phyloP scores from a whole-genome alignment of 2,888 invertebrate species.

The Sylvicola cinctus region DNA sequence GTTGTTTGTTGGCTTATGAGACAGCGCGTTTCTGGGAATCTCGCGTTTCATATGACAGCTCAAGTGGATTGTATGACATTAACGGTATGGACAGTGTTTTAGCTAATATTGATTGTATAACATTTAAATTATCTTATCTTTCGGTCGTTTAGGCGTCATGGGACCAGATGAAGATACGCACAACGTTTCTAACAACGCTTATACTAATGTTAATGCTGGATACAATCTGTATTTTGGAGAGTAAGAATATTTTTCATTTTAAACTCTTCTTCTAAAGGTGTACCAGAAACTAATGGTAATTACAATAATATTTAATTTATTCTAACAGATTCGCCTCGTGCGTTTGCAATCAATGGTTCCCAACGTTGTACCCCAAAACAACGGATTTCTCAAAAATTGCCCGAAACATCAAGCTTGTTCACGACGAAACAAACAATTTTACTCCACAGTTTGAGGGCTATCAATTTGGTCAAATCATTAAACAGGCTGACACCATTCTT shows the following conservation, averaged over 20 bases:
- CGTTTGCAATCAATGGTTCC: constrained; percentile 4
- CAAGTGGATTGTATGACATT: constrained; percentile 29
- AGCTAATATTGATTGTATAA: not conserved
- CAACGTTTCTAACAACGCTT: constrained; percentile 33
- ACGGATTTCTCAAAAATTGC: constrained; percentile 24
- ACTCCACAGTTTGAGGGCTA: constrained; percentile 36
- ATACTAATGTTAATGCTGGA: constrained; percentile 36
- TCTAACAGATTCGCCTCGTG: constrained; percentile 6
- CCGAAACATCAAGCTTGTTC: constrained; percentile 30
- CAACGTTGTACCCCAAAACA: not conserved
- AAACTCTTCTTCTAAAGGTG: not conserved
- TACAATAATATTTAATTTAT: not conserved
- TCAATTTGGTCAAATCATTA: constrained; percentile 25
- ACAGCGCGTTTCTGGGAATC: constrained; percentile 38
- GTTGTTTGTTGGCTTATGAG: constrained; percentile 32
- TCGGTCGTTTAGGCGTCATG: constrained; percentile 29
- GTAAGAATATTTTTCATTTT: constrained; percentile 18
- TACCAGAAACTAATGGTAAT: not conserved
- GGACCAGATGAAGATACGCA: constrained; percentile 40
- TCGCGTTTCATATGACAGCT: constrained; percentile 29
- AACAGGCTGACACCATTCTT: constrained; percentile 37
- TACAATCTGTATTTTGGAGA: constrained; percentile 34
- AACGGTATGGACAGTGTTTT: constrained; percentile 20
- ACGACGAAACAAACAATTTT: constrained; percentile 29
- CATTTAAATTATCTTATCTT: not conserved